Conservation (phyloP, 2,797 vertebrate species). For the Geotrypetes seraphini region DNA sequence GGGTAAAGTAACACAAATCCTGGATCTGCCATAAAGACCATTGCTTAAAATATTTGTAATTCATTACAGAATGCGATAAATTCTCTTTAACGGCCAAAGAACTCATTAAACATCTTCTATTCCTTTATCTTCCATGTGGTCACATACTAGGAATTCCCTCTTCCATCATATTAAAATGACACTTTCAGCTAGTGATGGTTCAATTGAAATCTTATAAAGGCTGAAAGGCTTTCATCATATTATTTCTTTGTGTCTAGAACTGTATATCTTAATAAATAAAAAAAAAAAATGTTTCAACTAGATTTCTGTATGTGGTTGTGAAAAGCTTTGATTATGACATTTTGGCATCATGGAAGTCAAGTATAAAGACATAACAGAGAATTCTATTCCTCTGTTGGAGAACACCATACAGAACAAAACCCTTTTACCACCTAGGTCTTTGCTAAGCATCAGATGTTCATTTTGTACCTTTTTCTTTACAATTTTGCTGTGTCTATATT, state of each 20-base stretch:
- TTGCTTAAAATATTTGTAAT: no score
- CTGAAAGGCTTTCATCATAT: conserved; percentile 52
- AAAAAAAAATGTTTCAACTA: conserved; percentile 37
- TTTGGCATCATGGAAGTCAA: conserved; percentile 44
- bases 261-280: conserved; percentile 52
- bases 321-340: conserved; percentile 64
- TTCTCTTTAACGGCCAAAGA: conserved; percentile 22
- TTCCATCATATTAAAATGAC: conserved; percentile 36
- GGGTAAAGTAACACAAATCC: no score
- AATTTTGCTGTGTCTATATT: conserved; percentile 43
- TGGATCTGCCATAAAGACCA: no score
- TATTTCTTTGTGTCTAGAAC: conserved; percentile 48
- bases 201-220: conserved; percentile 51
- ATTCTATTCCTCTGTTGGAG: conserved; percentile 54
- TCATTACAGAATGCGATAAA: conserved; percentile 16
- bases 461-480: conserved; percentile 55
- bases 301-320: conserved; percentile 46
- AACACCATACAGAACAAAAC: conserved; percentile 54
- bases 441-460: conserved; percentile 52
- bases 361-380: conserved; percentile 56
- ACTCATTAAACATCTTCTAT: conserved; percentile 17
- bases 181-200: conserved; percentile 46
- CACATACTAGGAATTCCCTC: conserved; percentile 30
- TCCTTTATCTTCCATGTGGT: conserved; percentile 50
- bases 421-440: conserved; percentile 55